Evolutionary conservation across 2,113 vertebrate genomes (phyloP).

Genomic region (Mastomys natalensis): DNA sequence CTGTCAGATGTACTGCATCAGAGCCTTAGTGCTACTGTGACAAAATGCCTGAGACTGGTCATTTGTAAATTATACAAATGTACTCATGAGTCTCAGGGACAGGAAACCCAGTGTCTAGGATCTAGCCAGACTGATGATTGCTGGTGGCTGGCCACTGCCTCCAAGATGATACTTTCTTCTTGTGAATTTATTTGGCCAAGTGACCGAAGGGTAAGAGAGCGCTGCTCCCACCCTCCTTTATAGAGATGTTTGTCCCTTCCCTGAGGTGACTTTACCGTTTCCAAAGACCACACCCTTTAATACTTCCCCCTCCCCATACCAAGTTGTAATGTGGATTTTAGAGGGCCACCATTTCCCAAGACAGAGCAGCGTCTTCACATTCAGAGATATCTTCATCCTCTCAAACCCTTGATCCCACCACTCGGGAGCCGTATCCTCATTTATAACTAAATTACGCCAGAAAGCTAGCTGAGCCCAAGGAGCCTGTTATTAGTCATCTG

Average conservation of each 20-base stretch:
- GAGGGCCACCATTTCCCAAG: background rate
- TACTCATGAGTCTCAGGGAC: background rate
- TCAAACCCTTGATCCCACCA: background rate
- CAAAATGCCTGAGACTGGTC: background rate
- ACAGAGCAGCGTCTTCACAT: background rate
- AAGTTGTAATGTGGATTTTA: background rate
- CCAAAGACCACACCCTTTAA: background rate
- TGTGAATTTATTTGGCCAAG: background rate
- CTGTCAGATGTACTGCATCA: background rate
- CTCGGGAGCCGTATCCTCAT: background rate
- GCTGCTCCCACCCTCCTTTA: background rate
- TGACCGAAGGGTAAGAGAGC: background rate
- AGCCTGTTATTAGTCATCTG: fast-evolving
- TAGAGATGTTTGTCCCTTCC: background rate
- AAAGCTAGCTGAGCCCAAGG: background rate
- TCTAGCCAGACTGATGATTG: background rate
- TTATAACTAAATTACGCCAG: background rate
- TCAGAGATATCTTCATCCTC: background rate
- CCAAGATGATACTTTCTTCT: background rate
- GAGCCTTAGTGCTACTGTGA: background rate
- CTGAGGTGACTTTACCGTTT: background rate
- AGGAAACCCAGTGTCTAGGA: background rate
- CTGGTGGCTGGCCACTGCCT: background rate
- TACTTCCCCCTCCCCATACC: background rate
- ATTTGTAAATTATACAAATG: too few relatives aligned